phyloP scores from a whole-genome alignment of 2,797 vertebrate species.

The Enteromius paludinosus region DNA sequence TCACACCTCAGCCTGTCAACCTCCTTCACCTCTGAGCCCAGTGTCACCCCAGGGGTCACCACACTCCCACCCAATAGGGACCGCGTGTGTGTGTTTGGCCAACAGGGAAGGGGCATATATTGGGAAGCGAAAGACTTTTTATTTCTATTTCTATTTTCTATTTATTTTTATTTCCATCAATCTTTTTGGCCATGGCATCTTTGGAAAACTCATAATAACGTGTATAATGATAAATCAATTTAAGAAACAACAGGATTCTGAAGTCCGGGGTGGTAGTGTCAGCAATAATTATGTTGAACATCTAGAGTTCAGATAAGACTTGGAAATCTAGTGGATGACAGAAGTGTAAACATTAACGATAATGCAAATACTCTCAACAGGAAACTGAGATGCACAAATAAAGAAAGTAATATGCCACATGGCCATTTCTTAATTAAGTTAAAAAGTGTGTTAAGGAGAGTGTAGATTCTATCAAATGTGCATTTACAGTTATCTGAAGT shows the following conservation, averaged over 20 bases:
- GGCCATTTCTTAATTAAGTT: not conserved
- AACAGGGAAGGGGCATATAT: slow-evolving; percentile 3
- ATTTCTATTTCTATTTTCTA: no score
- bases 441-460: not conserved
- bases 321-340: slow-evolving; percentile 2
- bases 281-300: not conserved
- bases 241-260: not conserved
- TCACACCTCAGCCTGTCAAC: slow-evolving; percentile 64
- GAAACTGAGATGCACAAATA: not conserved
- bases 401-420: not conserved
- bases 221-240: not conserved
- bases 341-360: slow-evolving; percentile 14
- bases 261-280: not conserved
- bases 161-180: slow-evolving; percentile 12
- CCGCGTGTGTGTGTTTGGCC: slow-evolving; percentile 34
- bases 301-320: not conserved
- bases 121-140: not conserved
- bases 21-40: slow-evolving; percentile 48
- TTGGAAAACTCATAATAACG: not conserved
- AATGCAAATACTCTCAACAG: slow-evolving; percentile 14
- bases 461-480: not conserved
- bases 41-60: slow-evolving; percentile 59
- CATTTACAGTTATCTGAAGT: not conserved
- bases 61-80: slow-evolving; percentile 34
- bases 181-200: not conserved